Conservation (phyloP, 2,888 invertebrate genomes). For the Leptinotarsa peninsularis region DNA sequence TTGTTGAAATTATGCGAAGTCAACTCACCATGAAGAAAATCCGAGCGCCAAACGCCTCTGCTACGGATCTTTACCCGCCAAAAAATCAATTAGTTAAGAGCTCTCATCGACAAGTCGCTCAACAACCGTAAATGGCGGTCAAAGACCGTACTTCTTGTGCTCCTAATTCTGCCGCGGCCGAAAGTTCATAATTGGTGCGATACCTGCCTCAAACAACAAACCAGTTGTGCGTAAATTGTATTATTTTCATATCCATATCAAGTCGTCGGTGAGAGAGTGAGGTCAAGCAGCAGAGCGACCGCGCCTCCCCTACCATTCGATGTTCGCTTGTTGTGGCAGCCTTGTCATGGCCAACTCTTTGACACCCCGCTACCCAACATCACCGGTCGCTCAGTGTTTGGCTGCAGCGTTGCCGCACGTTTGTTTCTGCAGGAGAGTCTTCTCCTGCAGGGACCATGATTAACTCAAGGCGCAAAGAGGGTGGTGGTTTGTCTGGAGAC, state of each 20-base stretch:
- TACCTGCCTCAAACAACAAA: slow-evolving; percentile 36
- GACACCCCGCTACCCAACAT: slow-evolving; percentile 31
- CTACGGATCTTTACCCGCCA: no score
- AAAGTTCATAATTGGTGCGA: slow-evolving; percentile 44
- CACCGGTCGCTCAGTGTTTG: not conserved
- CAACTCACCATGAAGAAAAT: not conserved
- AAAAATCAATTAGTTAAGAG: not conserved
- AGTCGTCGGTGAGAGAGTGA: slow-evolving; percentile 55
- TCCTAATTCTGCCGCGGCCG: slow-evolving; percentile 30
- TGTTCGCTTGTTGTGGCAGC: slow-evolving; percentile 48
- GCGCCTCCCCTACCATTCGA: slow-evolving; percentile 17
- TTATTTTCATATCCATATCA: slow-evolving; percentile 59
- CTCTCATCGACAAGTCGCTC: slow-evolving; percentile 4
- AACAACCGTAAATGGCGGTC: slow-evolving; percentile 16
- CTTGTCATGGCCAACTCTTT: slow-evolving; percentile 58
- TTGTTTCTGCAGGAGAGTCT: not conserved
- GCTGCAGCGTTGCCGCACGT: not conserved
- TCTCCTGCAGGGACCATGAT: not conserved
- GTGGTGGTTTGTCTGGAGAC: no score
- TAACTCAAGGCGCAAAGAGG: no score
- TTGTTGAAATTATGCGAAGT: not conserved
- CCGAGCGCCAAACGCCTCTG: no score
- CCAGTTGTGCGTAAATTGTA: slow-evolving; percentile 52
- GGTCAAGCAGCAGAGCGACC: slow-evolving; percentile 50
- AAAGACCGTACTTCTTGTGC: slow-evolving; percentile 27